Evolutionary conservation across 1,140 invertebrate species (phyloP), one percentile per base, ranked within the genome.

Genomic region (Heliconius nattereri): DNA sequence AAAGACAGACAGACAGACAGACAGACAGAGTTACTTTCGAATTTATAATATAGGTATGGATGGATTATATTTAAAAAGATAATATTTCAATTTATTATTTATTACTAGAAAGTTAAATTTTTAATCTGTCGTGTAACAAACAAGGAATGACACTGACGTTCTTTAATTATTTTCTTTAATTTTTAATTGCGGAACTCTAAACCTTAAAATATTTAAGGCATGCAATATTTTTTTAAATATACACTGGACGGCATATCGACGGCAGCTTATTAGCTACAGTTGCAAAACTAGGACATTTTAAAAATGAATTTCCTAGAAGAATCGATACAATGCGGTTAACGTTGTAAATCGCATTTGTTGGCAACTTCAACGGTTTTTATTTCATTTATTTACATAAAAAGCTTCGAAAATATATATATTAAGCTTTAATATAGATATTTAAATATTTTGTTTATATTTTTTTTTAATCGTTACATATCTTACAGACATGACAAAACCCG

Each of bases 251-350:
- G 71, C 35, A 72, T 23, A 77, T 77, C 70, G 76, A 77, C 29
- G 29, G 70, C 66, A 49, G 35, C 72, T 78, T 81, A 81, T 81
- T 76, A 74, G 79, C 72, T 66, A 66, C 70, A 52, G 72, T 79
- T 75, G 60, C 79, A 78, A 81, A 81, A 81, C 71, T 81, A 81
- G 79, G 79, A 73, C 79, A 75, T 71, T 77, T 81, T 78, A 77
- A 81, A 81, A 81, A 81, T 81, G 79, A 78, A 81, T 81, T 77
- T 74, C 76, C 79, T 81, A 74, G 79, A 81, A 73, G 72, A 81
- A 81, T 81, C 79, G 76, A 81, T 81, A 81, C 79, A 60, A 60
- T 60, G 79, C 76, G 76, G 79, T 81, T 74, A 37, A 66, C 79
- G 45, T 81, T 75, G 75, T 75, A 81, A 81, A 81, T 81, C 74